Base-by-base conservation (phyloP, 2,888 invertebrate genomes). In the Galerucella nymphaeae region DNA sequence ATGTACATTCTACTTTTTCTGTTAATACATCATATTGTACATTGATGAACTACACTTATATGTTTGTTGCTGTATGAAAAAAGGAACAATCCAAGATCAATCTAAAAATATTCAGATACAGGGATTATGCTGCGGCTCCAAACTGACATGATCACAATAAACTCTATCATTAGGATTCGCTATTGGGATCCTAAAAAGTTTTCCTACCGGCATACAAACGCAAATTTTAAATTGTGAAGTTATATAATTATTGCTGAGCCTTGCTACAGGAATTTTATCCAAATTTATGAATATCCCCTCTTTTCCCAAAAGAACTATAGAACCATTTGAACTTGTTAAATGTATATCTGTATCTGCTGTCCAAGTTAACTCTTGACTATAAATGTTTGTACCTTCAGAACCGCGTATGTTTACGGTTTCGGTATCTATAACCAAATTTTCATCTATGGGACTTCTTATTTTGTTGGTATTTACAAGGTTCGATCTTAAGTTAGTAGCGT, bases 151-250 rank as follows among this genome's bases (percentile, higher is more conserved):
- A 0, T 91, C 89, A 82, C 93, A 93, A 48, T 90, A 90, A 0
- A 90, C 89, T 62, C 85, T 87, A 13, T 84, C 81, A 70, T 84
- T 85, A 0, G 90, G 91, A 0, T 89, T 88, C 0, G 92, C 90
- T 0, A 94, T 91, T 0, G 93, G 92, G 5, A 96, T 90, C 74
- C 93, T 89, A 82, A 96, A 96, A 66, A 97, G 84, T 80, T 93
- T 93, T 0, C 96, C 96, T 76, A 93, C 92, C 0, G 96, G 96
- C 94, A 96, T 95, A 82, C 96, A 96, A 0, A 96, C 93, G 80
- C 96, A 97, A 0, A 97, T 90, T 84, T 96, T 96, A 81, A 92
- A 96, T 83, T 96, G 95, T 0, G 91, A 86, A 72, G 86, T 85
- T 6, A 84, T 70, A 59, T 80, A 80, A 48, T 82, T 84, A 14